phyloP scores from a whole-genome alignment of 2,888 invertebrate species.

The Carterocephalus palaemon region DNA sequence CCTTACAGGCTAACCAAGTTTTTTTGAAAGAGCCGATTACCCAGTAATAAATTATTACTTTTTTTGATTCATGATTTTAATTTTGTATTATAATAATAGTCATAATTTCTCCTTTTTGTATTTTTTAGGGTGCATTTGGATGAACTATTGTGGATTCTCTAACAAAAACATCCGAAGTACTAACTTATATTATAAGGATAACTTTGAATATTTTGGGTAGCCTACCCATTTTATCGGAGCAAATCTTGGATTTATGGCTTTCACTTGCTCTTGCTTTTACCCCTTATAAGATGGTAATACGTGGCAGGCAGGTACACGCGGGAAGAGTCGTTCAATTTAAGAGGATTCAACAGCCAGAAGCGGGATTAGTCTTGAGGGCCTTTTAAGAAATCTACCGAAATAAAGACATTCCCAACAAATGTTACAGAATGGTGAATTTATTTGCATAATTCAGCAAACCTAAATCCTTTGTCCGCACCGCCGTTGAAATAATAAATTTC shows the following conservation, averaged over 20 bases:
- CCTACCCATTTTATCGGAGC: too few species aligned
- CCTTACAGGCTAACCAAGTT: too few species aligned
- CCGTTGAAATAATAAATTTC: slow-evolving; percentile 74
- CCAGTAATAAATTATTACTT: too few species aligned
- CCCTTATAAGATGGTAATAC: slow-evolving; percentile 43
- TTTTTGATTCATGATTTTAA: too few species aligned
- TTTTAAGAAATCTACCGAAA: slow-evolving; percentile 74
- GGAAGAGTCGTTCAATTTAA: slow-evolving; percentile 49
- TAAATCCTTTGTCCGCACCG: slow-evolving; percentile 74
- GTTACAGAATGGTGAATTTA: slow-evolving; percentile 78
- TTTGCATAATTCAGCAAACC: slow-evolving; percentile 77
- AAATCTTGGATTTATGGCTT: slow-evolving; percentile 1
- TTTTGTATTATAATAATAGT: too few species aligned
- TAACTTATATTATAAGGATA: too few species aligned
- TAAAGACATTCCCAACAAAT: slow-evolving; percentile 77
- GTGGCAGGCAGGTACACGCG: slow-evolving; percentile 45
- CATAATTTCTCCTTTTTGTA: too few species aligned
- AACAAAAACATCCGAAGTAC: too few species aligned
- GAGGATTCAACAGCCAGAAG: slow-evolving; percentile 61
- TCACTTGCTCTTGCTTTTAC: slow-evolving; percentile 11
- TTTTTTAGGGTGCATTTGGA: too few species aligned
- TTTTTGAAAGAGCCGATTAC: too few species aligned
- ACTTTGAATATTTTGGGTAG: too few species aligned
- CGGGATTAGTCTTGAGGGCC: slow-evolving; percentile 63
- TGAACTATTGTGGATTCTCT: too few species aligned